These are phyloP conservation scores for Podarcis cretensis DNA, from an alignment of 2,113 vertebrate genomes.

Conservation along the genomic window DNA sequence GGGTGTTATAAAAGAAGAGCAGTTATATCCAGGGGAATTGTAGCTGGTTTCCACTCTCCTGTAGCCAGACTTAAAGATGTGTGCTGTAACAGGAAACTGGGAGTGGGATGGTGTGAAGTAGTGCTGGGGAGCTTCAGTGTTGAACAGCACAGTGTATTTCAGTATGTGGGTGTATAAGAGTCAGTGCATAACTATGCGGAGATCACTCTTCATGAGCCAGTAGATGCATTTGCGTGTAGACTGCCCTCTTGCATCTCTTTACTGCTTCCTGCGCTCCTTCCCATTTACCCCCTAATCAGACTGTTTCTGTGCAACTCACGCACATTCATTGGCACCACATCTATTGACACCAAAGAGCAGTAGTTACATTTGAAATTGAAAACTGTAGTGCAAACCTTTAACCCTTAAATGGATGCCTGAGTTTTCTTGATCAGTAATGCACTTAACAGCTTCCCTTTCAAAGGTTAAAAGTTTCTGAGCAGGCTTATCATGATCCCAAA, in stretches of 20 bases:
- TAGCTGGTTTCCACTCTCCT: not conserved
- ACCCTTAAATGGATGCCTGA: constrained; percentile 48
- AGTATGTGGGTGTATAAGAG: not conserved
- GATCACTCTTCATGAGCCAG: not conserved
- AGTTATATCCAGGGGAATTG: not conserved
- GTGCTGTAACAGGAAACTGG: not conserved
- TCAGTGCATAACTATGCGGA: accelerated
- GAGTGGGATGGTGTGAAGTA: not conserved
- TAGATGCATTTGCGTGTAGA: not conserved
- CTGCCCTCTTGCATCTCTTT: not conserved
- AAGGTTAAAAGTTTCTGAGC: not conserved
- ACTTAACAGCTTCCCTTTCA: constrained; percentile 66
- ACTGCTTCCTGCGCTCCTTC: not conserved
- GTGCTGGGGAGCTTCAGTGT: not conserved
- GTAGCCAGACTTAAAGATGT: constrained; percentile 1
- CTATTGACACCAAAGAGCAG: constrained; percentile 64
- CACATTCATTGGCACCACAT: not conserved
- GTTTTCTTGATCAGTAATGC: constrained; percentile 74
- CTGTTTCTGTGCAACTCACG: constrained; percentile 11
- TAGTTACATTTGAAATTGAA: constrained; percentile 43
- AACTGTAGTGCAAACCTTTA: constrained; percentile 47
- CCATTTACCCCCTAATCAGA: not conserved
- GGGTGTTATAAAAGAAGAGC: not conserved
- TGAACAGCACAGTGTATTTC: not conserved
- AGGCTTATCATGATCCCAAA: not conserved